Evolutionary conservation across 2,113 vertebrate genomes (phyloP), one percentile per base, ranked within the genome.

Genomic region (Burhinus oedicnemus): DNA sequence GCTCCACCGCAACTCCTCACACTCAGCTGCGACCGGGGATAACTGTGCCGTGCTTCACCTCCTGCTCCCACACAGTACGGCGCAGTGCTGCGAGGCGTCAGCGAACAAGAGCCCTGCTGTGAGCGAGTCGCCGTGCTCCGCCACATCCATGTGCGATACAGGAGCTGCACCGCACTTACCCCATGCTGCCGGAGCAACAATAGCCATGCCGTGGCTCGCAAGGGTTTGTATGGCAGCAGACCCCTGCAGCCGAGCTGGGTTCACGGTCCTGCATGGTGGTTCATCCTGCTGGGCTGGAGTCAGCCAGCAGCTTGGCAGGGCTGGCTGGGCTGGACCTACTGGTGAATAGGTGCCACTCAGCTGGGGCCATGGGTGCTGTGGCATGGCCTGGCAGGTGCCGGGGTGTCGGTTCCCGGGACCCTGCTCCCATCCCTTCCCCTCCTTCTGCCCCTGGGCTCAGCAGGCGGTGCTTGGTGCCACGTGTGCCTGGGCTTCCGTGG

Each of bases 61-160:
- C 9, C 66, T 19, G 69, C 52, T 29, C 15, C 36, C 38, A 1
- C 40, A 11, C 40, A 40, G 40, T 40, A 40, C 40, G 40, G 40
- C 0, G 12, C 2, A 0, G 40, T 3, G 30, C 89, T 11, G 62
- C 4, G 32, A 15, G 12, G 7, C 5, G 0, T 3, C 12, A 32
- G 36, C n/a, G 52, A 8, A 0, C 3, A 1, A 15, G 7, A 7
- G 27, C 7, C 42, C 42, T 3, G 55, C 61, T 15, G 26, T 1
- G 26, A 30, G 76, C 11, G 8, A 27, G 44, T 2, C 2, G 16
- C 62, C 20, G 26, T 12, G 70, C 62, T n/a, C 19, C 0, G 1
- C 47, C 3, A 7, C 8, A 1, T 6, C 16, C 83, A 7, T 4
- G 3, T 9, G 1, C 0, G 0, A 0, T 8, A 14, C 52, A 7